Evolutionary conservation across 2,888 invertebrate species (phyloP).

Genomic region (Prosopocoilus inquinatus): DNA sequence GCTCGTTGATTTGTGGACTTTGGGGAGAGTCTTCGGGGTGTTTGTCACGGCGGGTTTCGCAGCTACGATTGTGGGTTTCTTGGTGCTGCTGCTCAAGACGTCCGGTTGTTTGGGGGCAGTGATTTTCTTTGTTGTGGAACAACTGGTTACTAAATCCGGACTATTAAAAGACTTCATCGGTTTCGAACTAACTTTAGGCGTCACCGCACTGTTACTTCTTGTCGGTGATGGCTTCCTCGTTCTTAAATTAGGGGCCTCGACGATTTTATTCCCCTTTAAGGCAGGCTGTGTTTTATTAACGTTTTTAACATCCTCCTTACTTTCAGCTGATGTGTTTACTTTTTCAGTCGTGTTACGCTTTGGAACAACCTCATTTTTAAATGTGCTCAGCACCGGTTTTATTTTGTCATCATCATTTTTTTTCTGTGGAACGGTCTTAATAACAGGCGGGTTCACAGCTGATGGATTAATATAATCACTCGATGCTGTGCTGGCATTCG

Average conservation of each 20-base stretch:
- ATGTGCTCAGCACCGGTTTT: conserved; percentile 20
- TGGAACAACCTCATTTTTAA: conserved; percentile 10
- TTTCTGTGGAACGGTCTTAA: conserved; percentile 36
- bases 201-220: conserved; percentile 29
- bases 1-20: conserved; percentile 52
- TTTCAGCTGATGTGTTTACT: neutral
- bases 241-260: conserved; percentile 50
- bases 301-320: conserved; percentile 7
- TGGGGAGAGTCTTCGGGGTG: conserved; percentile 50
- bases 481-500: conserved; percentile 62
- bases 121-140: conserved; percentile 52
- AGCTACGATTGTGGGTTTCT: conserved; percentile 37
- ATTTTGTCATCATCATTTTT: conserved; percentile 16
- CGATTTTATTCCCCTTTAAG: conserved; percentile 2
- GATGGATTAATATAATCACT: conserved; percentile 74
- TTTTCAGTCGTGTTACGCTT: neutral
- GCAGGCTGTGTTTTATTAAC: conserved; percentile 5
- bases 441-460: conserved; percentile 67
- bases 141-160: conserved; percentile 72
- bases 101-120: conserved; percentile 57
- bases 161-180: conserved; percentile 51
- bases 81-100: conserved; percentile 54
- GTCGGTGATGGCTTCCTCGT: conserved; percentile 45
- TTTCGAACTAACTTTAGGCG: conserved; percentile 39
- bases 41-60: conserved; percentile 42